phyloP scores from a whole-genome alignment of 2,113 vertebrate species.

The Hystrix cristata region DNA sequence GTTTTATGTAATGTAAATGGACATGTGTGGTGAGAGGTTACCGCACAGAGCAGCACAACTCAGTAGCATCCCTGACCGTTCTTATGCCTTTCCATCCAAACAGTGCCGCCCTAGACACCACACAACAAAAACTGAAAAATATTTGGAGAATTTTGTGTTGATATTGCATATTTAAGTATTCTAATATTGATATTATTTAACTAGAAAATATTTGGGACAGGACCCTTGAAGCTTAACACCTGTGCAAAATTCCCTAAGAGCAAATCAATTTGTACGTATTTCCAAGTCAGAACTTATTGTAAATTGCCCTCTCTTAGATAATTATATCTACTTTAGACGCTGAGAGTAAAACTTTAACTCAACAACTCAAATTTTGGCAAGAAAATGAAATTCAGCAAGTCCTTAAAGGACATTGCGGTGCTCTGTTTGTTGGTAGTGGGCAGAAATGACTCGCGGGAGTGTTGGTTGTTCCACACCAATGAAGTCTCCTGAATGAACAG shows the following conservation, averaged over 20 bases:
- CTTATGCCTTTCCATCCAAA: background rate
- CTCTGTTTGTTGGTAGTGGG: background rate
- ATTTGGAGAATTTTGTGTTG: background rate
- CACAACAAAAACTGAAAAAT: background rate
- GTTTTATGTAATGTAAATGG: background rate
- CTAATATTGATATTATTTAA: background rate
- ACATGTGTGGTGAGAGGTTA: background rate
- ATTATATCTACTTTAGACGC: background rate
- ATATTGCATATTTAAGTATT: background rate
- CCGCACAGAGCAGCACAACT: background rate
- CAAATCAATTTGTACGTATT: background rate
- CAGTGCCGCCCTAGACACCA: background rate
- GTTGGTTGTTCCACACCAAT: background rate
- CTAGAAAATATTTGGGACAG: conserved; percentile 14
- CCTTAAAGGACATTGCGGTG: background rate
- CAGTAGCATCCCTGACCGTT: background rate
- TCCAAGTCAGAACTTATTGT: background rate
- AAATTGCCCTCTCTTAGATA: background rate
- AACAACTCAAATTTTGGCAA: background rate
- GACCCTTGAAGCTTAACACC: background rate
- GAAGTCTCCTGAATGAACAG: background rate
- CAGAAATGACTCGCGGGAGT: background rate
- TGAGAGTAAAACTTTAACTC: background rate
- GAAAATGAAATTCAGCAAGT: background rate
- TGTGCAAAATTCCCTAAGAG: background rate